Conservation (phyloP, 1,140 invertebrate species). For the Macrocentrus cingulum region DNA sequence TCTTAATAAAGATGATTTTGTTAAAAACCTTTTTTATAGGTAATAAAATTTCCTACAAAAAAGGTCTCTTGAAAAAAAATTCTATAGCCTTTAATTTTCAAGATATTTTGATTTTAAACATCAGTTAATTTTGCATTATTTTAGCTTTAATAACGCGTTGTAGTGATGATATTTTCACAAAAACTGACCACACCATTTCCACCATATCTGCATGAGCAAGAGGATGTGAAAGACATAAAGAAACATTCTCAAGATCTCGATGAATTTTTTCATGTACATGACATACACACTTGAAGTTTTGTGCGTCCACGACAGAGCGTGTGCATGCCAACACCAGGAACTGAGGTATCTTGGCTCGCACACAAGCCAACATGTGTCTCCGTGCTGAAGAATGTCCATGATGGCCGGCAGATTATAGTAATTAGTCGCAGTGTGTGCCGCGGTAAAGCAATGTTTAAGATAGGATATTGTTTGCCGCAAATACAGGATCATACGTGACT, state of each 20-base stretch:
- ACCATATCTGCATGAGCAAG: neutral
- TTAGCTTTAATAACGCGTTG: too few species aligned
- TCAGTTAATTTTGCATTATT: too few species aligned
- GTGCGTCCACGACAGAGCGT: neutral
- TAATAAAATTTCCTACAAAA: too few species aligned
- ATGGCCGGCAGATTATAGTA: constrained; percentile 24
- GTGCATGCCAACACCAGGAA: constrained; percentile 10
- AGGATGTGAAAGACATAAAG: neutral
- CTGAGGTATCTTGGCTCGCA: neutral
- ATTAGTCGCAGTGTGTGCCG: constrained; percentile 25
- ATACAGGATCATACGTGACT: constrained; percentile 20
- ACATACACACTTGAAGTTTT: neutral
- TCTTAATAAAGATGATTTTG: too few species aligned
- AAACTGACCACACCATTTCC: neutral
- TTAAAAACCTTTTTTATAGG: too few species aligned
- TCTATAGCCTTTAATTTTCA: too few species aligned
- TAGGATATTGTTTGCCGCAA: constrained; percentile 26
- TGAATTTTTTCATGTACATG: constrained; percentile 1
- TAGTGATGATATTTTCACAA: neutral
- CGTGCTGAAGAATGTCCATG: constrained; percentile 22
- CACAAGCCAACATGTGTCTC: neutral
- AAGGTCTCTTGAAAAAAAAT: too few species aligned
- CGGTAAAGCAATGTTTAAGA: constrained; percentile 27
- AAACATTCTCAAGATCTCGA: neutral
- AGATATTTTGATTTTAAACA: too few species aligned